phyloP scores from a whole-genome alignment of 2,797 vertebrate species.

The Xenops minutus region DNA sequence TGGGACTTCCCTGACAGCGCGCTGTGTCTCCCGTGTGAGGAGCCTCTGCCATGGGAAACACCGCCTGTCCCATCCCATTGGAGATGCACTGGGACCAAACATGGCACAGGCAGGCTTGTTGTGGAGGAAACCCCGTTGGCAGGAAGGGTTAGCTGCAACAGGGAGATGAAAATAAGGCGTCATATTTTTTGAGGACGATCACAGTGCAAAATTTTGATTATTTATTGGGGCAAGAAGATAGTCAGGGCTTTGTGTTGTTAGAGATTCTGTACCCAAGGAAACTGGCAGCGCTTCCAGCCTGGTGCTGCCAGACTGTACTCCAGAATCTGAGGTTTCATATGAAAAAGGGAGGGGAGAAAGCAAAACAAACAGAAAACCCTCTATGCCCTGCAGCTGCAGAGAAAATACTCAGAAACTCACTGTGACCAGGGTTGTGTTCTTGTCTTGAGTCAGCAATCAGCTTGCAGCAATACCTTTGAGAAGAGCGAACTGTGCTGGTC shows the following conservation, averaged over 20 bases:
- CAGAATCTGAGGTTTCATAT: constrained; percentile 46
- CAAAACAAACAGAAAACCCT: constrained; percentile 55
- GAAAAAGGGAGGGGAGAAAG: background rate
- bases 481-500: background rate
- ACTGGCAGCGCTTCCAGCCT: background rate
- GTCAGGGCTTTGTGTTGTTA: constrained; percentile 36
- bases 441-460: constrained; percentile 59
- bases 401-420: constrained; percentile 35
- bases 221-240: background rate
- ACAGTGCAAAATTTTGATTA: background rate
- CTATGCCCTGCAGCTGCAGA: constrained; percentile 50
- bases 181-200: background rate
- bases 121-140: background rate
- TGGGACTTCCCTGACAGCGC: background rate
- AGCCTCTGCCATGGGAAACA: background rate
- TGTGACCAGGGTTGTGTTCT: constrained; percentile 20
- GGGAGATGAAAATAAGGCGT: background rate
- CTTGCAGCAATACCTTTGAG: constrained; percentile 58
- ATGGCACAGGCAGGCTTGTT: background rate
- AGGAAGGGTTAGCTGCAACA: background rate
- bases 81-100: background rate
- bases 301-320: constrained; percentile 51
- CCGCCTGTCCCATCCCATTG: background rate
- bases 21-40: background rate
- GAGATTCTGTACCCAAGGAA: constrained; percentile 30